These are phyloP conservation scores for Sinhomidia bicolor DNA, from an alignment of 2,888 invertebrate genomes.

Conservation along the genomic window DNA sequence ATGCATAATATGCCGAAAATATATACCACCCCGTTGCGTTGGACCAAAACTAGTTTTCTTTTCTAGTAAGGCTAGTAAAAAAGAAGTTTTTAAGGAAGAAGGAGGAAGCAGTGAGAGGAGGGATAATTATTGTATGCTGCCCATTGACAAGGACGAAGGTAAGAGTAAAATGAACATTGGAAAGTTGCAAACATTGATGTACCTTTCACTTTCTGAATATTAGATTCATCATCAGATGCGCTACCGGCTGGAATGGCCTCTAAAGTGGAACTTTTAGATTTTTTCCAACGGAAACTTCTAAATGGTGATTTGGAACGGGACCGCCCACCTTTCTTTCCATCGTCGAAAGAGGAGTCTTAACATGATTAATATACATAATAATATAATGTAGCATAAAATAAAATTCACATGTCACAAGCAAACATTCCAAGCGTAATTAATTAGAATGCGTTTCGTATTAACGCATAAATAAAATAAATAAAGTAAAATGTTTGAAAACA, in stretches of 20 bases:
- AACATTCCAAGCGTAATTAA: conserved; percentile 47
- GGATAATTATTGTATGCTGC: background rate
- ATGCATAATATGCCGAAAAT: background rate
- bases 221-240: conserved; percentile 92
- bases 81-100: background rate
- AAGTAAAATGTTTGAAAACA: background rate
- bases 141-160: too few species aligned
- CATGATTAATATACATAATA: conserved; percentile 66
- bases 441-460: background rate
- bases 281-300: conserved; percentile 95
- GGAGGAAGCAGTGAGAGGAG: conserved; percentile 25
- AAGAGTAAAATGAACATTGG: conserved; percentile 17
- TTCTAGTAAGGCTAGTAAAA: background rate
- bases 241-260: conserved; percentile 83
- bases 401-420: conserved; percentile 60
- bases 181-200: conserved; percentile 43
- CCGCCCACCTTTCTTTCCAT: conserved; percentile 86
- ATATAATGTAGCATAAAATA: conserved; percentile 48
- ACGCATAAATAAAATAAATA: conserved; percentile 60
- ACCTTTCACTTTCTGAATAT: conserved; percentile 82
- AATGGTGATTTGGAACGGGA: conserved; percentile 97
- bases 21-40: background rate
- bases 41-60: conserved; percentile 9
- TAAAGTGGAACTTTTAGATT: conserved; percentile 84
- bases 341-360: conserved; percentile 73